Evolutionary conservation across 2,888 invertebrate genomes (phyloP), one percentile per base, ranked within the genome.

Genomic region (Galeopsomyia nigrocyanea): DNA sequence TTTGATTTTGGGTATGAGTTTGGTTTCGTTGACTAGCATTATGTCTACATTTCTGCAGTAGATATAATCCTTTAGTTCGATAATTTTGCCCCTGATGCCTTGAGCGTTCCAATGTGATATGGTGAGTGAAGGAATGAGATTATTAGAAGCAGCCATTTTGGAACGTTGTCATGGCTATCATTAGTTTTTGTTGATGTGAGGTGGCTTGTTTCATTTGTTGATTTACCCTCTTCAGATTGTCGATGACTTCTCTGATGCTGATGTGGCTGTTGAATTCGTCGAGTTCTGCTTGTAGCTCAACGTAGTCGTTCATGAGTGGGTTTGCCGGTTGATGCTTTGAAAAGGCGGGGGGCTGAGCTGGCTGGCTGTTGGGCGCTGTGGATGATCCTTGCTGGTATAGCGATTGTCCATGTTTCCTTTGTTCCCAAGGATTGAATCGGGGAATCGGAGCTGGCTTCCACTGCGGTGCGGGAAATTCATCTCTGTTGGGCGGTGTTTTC

Each of bases 31-130:
- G 10, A 77, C 58, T 31, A 64, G 19, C 57, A 72, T 66, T 16
- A 75, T 71, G 31, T 73, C 73, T 39, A 75, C 70, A 1, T 68
- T 51, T 14, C 69, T 16, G 57, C 60, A 60, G 21, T 66, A 10
- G 14, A 72, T 16, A 39, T 72, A 76, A 21, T 70, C 53, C 39
- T 68, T 72, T 26, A 77, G 19, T 72, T 78, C 77, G 3, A 47
- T 57, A 21, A 74, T 9, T 71, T 74, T 77, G 10, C 71, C 63
- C 64, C 64, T 70, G 0, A 78, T 22, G 13, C 78, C 76, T 70
- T 78, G 77, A 55, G 79, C 78, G 57, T 79, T 78, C 78, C 78
- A 79, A 61, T 77, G 77, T 21, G 75, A 75, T 26, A 79, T 73
- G 26, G 39, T 78, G 31, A 65, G 21, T 39, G 9, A 19, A 49